Conservation (phyloP, 2,797 vertebrate genomes). For the Poeciliopsis turneri region DNA sequence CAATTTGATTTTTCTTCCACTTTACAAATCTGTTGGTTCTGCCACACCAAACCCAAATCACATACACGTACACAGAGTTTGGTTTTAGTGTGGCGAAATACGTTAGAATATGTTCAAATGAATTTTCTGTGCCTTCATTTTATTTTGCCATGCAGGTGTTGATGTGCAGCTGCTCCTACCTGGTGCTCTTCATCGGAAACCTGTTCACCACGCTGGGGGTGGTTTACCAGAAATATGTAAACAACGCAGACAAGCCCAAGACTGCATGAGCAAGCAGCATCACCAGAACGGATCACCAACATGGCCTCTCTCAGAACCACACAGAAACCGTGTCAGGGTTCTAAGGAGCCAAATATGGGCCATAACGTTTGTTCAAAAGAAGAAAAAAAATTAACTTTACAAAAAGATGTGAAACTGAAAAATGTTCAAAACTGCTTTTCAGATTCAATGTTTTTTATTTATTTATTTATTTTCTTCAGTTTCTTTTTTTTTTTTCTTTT, state of each 20-base stretch:
- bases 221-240: slow-evolving; percentile 93
- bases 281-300: background rate
- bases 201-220: slow-evolving; percentile 93
- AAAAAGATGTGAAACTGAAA: too few relatives aligned
- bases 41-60: background rate
- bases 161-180: slow-evolving; percentile 93
- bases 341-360: too few relatives aligned
- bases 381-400: too few relatives aligned
- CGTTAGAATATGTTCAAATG: background rate
- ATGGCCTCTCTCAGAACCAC: background rate
- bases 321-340: background rate
- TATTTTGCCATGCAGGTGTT: slow-evolving; percentile 80
- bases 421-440: too few relatives aligned
- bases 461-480: too few relatives aligned
- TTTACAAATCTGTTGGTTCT: background rate
- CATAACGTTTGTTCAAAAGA: too few relatives aligned
- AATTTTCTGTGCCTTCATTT: too few relatives aligned
- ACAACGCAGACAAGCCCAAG: slow-evolving; percentile 80
- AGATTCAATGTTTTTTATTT: too few relatives aligned
- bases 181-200: slow-evolving; percentile 92
- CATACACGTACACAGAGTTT: background rate
- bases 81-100: background rate
- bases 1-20: background rate
- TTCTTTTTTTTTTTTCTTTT: too few relatives aligned
- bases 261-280: slow-evolving; percentile 39